phyloP scores from a whole-genome alignment of 2,888 invertebrate species.

The Drosophila kanekoi region DNA sequence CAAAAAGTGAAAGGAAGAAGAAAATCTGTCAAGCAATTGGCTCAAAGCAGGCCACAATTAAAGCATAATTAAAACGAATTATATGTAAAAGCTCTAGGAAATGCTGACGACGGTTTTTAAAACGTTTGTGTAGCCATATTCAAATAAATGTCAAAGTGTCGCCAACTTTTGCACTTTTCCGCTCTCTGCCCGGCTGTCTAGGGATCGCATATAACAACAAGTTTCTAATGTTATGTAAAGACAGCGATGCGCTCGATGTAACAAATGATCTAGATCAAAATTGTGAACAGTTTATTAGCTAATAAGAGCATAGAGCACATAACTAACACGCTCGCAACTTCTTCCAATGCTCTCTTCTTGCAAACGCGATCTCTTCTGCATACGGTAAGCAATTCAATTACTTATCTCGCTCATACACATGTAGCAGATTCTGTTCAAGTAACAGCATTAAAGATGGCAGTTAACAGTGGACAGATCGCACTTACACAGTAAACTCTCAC shows the following conservation, averaged over 20 bases:
- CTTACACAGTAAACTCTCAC: too few relatives aligned
- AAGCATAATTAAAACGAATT: constrained; percentile 58
- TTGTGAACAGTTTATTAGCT: too few relatives aligned
- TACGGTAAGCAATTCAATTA: too few relatives aligned
- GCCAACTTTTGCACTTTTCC: constrained; percentile 8
- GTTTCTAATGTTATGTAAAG: background rate
- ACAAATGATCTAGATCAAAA: constrained; percentile 3
- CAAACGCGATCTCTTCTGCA: too few relatives aligned
- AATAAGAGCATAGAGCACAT: too few relatives aligned
- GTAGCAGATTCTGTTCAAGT: too few relatives aligned
- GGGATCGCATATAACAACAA: background rate
- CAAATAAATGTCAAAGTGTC: constrained; percentile 48
- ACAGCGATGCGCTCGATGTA: constrained; percentile 3
- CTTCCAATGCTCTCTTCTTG: too few relatives aligned
- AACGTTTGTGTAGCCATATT: constrained; percentile 37
- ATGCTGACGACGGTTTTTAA: constrained; percentile 7
- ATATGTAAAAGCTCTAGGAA: constrained; percentile 21
- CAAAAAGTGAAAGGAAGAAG: background rate
- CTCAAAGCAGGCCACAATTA: constrained; percentile 50
- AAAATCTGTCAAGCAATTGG: constrained; percentile 40
- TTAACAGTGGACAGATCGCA: too few relatives aligned
- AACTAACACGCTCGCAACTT: too few relatives aligned
- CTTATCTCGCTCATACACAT: too few relatives aligned
- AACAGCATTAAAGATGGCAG: too few relatives aligned
- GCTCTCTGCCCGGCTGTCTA: constrained; percentile 2